Conservation (phyloP, 2,888 invertebrate species). For the Ectobius pallidus region DNA sequence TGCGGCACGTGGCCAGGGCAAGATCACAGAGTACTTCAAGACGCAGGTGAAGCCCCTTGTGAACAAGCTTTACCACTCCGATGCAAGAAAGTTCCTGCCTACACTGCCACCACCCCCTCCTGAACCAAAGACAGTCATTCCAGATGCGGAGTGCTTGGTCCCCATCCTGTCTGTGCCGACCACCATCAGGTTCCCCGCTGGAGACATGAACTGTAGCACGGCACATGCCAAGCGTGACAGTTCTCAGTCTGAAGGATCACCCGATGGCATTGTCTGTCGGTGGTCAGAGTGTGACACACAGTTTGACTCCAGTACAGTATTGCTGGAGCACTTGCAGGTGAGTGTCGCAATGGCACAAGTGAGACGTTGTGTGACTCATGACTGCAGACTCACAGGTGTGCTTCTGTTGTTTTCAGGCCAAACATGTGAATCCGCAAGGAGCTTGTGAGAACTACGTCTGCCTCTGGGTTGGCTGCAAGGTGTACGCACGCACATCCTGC, state of each 20-base stretch:
- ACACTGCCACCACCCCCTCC: neutral
- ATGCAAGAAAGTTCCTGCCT: conserved; percentile 20
- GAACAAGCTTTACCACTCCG: conserved; percentile 33
- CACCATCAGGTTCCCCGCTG: conserved; percentile 82
- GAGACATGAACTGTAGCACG: conserved; percentile 53
- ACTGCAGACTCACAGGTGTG: neutral
- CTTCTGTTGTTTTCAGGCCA: conserved; percentile 62
- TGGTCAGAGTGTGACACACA: conserved; percentile 84
- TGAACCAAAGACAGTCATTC: conserved; percentile 10
- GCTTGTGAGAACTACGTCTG: conserved; percentile 86
- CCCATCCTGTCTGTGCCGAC: conserved; percentile 82
- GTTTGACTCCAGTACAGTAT: conserved; percentile 79
- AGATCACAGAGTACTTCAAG: conserved; percentile 85
- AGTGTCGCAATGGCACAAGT: conserved; percentile 43
- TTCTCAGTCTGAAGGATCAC: conserved; percentile 50
- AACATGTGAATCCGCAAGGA: conserved; percentile 86
- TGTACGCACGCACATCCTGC: conserved; percentile 89
- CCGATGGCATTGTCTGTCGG: conserved; percentile 67
- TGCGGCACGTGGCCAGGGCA: conserved; percentile 63
- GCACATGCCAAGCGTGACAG: conserved; percentile 40
- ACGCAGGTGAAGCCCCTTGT: conserved; percentile 76
- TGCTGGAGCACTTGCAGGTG: conserved; percentile 88
- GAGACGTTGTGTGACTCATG: neutral
- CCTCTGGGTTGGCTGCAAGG: conserved; percentile 93
- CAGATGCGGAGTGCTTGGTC: conserved; percentile 52